phyloP scores from a whole-genome alignment of 2,113 vertebrate species.

The Antechinus flavipes region DNA sequence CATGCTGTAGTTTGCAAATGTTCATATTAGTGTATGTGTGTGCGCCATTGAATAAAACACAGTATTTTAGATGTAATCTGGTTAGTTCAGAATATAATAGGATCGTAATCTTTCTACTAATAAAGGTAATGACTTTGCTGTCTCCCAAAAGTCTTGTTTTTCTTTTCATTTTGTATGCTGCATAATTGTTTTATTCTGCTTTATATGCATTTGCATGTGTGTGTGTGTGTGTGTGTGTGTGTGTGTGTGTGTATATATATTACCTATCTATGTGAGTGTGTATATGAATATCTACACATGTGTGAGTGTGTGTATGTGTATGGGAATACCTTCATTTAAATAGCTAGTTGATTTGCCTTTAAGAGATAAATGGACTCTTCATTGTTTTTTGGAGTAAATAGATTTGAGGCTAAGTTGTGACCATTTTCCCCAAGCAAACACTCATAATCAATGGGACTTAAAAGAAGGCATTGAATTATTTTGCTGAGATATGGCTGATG shows the following conservation, averaged over 20 bases:
- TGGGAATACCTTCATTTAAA: slow-evolving; percentile 18
- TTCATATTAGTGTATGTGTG: not conserved
- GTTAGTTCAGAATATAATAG: not conserved
- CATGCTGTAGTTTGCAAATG: not conserved
- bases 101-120: not conserved
- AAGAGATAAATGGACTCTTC: not conserved
- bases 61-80: not conserved
- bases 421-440: slow-evolving; percentile 24
- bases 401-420: not conserved
- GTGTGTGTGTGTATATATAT: too few relatives aligned
- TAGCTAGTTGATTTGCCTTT: slow-evolving; percentile 57
- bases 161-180: not conserved
- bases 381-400: not conserved
- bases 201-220: too few relatives aligned
- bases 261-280: not conserved
- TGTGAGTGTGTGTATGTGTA: not conserved
- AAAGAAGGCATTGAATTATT: not conserved
- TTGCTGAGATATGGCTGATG: not conserved
- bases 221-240: accelerated
- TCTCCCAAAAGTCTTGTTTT: not conserved
- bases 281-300: too few relatives aligned
- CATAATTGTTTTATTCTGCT: not conserved
- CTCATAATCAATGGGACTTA: not conserved
- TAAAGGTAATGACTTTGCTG: not conserved
- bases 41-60: not conserved